These are phyloP conservation scores for Epirrhoe alternata DNA, from an alignment of 2,888 invertebrate species.

Conservation along the genomic window DNA sequence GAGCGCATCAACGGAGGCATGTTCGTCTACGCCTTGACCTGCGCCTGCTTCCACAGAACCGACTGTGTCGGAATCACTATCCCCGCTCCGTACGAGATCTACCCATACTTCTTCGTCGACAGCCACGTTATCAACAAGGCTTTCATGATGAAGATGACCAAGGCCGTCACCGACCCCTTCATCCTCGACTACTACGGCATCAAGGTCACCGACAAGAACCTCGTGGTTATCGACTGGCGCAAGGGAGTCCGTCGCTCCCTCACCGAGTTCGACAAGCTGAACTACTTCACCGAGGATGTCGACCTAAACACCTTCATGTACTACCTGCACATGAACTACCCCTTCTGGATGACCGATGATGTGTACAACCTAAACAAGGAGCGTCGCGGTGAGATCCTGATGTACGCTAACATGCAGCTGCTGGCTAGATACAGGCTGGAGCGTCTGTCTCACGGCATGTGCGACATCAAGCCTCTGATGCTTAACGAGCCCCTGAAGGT, in stretches of 20 bases:
- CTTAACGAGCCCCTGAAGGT: constrained; percentile 72
- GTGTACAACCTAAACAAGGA: constrained; percentile 77
- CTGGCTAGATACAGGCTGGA: constrained; percentile 85
- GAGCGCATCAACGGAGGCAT: constrained; percentile 89
- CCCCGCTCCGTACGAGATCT: constrained; percentile 91
- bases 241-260: constrained; percentile 85
- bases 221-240: constrained; percentile 88
- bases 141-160: constrained; percentile 86
- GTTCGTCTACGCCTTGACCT: constrained; percentile 89
- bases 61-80: constrained; percentile 88
- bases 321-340: constrained; percentile 88
- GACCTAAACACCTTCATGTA: constrained; percentile 90
- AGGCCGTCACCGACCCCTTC: constrained; percentile 82
- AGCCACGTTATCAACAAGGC: constrained; percentile 89
- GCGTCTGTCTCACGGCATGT: constrained; percentile 78
- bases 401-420: constrained; percentile 87
- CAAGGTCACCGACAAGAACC: constrained; percentile 80
- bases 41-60: constrained; percentile 87
- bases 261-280: constrained; percentile 86
- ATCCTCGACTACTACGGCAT: constrained; percentile 82
- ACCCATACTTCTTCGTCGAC: constrained; percentile 91
- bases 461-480: constrained; percentile 76
- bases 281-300: constrained; percentile 91
- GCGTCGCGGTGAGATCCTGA: constrained; percentile 84
- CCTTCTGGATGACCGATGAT: constrained; percentile 88